Evolutionary conservation across 1,140 invertebrate genomes (phyloP).

Genomic region (Anastrepha ludens): DNA sequence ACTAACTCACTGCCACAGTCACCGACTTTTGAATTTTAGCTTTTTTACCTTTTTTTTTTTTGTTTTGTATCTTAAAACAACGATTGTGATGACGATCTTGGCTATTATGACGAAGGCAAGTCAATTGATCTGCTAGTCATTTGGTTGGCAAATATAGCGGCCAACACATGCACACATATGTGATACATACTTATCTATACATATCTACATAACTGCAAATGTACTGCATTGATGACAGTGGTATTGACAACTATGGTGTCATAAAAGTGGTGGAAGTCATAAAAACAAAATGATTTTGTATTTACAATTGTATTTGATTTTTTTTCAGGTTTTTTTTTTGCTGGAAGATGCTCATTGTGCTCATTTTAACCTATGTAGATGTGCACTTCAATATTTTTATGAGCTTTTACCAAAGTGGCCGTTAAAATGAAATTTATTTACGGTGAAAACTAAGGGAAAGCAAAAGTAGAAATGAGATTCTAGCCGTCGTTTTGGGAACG

Average conservation of each 20-base stretch:
- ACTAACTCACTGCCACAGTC: constrained; percentile 71
- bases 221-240: not conserved
- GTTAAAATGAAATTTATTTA: not conserved
- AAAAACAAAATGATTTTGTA: not conserved
- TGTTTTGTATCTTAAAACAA: not conserved
- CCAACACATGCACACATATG: not conserved
- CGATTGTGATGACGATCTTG: not conserved
- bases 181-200: not conserved
- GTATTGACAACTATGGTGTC: constrained; percentile 14
- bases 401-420: not conserved
- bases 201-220: not conserved
- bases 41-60: constrained; percentile 34
- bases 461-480: constrained; percentile 26
- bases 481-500: not conserved
- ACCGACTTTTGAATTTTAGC: constrained; percentile 66
- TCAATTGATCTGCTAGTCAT: not conserved
- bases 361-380: not conserved
- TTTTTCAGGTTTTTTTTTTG: not conserved
- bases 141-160: constrained; percentile 11
- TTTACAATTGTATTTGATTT: not conserved
- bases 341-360: not conserved
- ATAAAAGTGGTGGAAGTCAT: not conserved
- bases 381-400: not conserved
- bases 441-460: constrained; percentile 22
- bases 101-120: constrained; percentile 30